These are phyloP conservation scores for Abrostola tripartita DNA, from an alignment of 2,888 invertebrate species.

Conservation along the genomic window DNA sequence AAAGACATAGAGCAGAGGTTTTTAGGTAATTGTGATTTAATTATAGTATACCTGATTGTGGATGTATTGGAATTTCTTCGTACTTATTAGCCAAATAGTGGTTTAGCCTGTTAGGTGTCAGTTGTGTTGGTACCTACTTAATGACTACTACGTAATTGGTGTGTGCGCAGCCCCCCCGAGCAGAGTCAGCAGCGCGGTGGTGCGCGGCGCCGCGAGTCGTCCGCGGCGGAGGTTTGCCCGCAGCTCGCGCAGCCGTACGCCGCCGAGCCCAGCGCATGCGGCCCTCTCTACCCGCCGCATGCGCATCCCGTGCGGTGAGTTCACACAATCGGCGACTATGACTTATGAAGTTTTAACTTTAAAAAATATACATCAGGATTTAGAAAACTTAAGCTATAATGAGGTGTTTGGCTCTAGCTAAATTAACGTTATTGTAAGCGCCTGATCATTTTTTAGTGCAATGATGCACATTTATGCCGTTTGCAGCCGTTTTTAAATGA, in stretches of 20 bases:
- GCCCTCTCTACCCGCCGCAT: conserved; percentile 89
- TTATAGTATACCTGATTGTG: no score
- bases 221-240: conserved; percentile 74
- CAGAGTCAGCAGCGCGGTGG: conserved; percentile 71
- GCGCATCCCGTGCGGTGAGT: conserved; percentile 83
- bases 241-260: conserved; percentile 89
- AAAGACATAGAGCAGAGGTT: no score
- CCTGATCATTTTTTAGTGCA: not conserved
- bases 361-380: no score
- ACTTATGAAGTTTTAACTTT: no score
- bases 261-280: conserved; percentile 90
- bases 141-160: not conserved
- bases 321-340: not conserved
- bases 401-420: not conserved
- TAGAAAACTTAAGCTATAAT: no score
- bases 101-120: no score
- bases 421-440: not conserved
- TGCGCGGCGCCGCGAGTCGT: conserved; percentile 71
- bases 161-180: conserved; percentile 75
- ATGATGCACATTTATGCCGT: not conserved
- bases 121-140: no score
- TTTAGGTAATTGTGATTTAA: no score
- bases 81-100: no score
- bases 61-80: no score
- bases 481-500: no score